Conservation (phyloP, 2,113 vertebrate species). For the Trematocara stigmaticum region DNA sequence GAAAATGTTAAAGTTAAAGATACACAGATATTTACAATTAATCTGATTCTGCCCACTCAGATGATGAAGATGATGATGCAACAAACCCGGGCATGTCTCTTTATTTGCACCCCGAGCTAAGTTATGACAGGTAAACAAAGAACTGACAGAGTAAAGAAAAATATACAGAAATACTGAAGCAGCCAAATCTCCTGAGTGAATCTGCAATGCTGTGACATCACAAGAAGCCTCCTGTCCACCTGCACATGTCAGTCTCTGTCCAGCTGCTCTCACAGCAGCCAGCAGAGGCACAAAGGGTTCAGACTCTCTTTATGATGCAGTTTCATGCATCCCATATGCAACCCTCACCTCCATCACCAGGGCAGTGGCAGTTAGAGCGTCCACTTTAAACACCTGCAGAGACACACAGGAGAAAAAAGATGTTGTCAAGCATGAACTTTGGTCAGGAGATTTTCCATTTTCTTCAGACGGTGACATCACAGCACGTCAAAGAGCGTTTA, state of each 20-base stretch:
- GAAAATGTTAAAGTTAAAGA: not conserved
- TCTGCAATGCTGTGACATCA: not conserved
- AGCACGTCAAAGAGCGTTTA: not conserved
- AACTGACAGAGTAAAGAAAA: not conserved
- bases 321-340: not conserved
- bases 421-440: not conserved
- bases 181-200: not conserved
- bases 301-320: not conserved
- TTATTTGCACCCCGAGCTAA: not conserved
- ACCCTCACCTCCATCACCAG: not conserved
- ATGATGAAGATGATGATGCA: not conserved
- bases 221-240: not conserved
- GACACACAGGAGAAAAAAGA: not conserved
- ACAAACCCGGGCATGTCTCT: not conserved
- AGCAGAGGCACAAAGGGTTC: not conserved
- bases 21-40: not conserved
- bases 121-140: not conserved
- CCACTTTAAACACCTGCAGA: conserved; percentile 65
- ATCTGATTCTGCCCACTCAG: not conserved
- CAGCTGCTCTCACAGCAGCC: not conserved
- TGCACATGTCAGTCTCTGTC: not conserved
- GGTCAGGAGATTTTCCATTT: not conserved
- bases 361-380: conserved; percentile 21
- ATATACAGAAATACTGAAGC: not conserved
- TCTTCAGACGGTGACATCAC: not conserved